Evolutionary conservation across 2,797 vertebrate genomes (phyloP).

Genomic region (Lemur catta): DNA sequence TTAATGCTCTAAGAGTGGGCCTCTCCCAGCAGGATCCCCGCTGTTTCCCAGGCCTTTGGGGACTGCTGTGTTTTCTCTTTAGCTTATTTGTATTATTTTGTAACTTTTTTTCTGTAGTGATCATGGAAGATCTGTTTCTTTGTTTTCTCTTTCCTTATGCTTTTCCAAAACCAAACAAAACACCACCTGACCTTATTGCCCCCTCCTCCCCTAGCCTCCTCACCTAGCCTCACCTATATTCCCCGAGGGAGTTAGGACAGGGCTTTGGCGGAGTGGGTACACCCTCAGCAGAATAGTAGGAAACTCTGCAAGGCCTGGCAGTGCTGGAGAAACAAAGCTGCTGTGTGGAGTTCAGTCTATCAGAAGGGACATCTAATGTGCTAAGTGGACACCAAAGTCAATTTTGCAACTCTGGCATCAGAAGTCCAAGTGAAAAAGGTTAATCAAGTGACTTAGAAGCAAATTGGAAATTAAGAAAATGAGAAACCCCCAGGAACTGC

Average conservation of each 20-base stretch:
- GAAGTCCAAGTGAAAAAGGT: not conserved
- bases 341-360: not conserved
- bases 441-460: not conserved
- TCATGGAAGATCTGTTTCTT: not conserved
- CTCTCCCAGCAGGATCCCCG: rapidly evolving
- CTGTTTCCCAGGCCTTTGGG: not conserved
- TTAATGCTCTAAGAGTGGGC: not conserved
- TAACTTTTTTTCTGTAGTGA: not conserved
- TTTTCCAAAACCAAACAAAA: not conserved
- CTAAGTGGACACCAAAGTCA: not conserved
- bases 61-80: not conserved
- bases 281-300: not conserved
- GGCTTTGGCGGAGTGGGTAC: not conserved
- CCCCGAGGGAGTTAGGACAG: not conserved
- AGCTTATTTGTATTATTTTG: not conserved
- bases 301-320: not conserved
- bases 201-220: not conserved
- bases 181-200: not conserved
- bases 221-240: not conserved
- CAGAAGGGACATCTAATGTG: not conserved
- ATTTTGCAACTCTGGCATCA: not conserved
- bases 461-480: not conserved
- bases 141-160: not conserved
- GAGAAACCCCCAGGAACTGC: not conserved
- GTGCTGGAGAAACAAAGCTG: not conserved